Percentiles rank a stretch among this genome's conserved stretches.
Evolutionary conservation across 2,888 invertebrate species (phyloP).

Genomic region (Coleophora flavipennella): DNA sequence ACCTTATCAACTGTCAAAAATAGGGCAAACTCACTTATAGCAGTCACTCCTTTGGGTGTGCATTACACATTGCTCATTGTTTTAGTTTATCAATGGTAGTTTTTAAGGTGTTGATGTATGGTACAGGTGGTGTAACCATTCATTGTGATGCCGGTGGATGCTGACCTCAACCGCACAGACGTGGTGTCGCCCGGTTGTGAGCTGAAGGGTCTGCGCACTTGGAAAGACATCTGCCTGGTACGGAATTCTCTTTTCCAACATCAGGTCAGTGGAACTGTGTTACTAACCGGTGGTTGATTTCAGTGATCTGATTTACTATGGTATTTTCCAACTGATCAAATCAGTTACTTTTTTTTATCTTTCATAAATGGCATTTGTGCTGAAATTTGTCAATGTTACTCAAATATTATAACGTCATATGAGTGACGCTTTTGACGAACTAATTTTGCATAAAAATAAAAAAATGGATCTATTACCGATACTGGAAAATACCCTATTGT

Average conservation of each 20-base stretch:
- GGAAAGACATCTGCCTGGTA: constrained; percentile 71
- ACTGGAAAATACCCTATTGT: too few relatives aligned
- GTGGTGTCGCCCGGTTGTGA: constrained; percentile 71
- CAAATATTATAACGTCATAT: too few relatives aligned
- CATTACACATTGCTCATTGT: background rate
- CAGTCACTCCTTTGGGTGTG: background rate
- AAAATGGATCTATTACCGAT: too few relatives aligned
- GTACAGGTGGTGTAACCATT: constrained; percentile 66
- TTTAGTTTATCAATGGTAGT: background rate
- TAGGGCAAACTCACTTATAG: background rate
- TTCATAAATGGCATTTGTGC: too few relatives aligned
- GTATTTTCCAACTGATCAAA: too few relatives aligned
- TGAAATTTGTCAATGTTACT: too few relatives aligned
- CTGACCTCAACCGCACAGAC: constrained; percentile 69
- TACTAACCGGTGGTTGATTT: constrained; percentile 1
- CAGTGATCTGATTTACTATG: too few relatives aligned
- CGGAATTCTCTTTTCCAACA: constrained; percentile 68
- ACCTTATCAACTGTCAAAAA: too few relatives aligned
- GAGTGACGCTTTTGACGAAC: too few relatives aligned
- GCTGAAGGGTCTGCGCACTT: constrained; percentile 68
- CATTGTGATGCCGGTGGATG: constrained; percentile 74
- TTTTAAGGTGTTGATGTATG: background rate
- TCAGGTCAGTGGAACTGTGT: constrained; percentile 45
- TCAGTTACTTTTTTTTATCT: too few relatives aligned
- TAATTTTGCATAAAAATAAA: too few relatives aligned